Base-by-base conservation (phyloP, 2,888 invertebrate genomes). In the Pandemis cinnamomeana region DNA sequence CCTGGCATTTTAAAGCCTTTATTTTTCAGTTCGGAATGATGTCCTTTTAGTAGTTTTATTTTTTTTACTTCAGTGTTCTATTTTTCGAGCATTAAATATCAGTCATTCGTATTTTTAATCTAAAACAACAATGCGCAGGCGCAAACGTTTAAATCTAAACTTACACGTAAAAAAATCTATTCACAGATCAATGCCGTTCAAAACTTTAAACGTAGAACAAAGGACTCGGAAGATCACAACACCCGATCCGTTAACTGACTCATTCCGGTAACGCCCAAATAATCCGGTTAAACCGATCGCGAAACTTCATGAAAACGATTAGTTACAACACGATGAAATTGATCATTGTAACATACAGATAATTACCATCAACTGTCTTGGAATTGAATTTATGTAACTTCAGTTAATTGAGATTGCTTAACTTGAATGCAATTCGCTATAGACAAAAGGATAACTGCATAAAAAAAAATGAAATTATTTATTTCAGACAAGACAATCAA, bases 221-320 rank as follows among this genome's bases (percentile, higher is more conserved):
- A 41, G n/a, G 44, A 64, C 36, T 41, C 58, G 48, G n/a, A 20
- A 58, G 15, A 20, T 15, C 41, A 64, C n/a, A 64, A 64, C 27
- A 64, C 27, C 44, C 64, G 15, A 74, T 67, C 15, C 27, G n/a
- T 15, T 6, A 46, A 63, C 44, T 74, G 66, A 71, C 5, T 74
- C 74, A 74, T 67, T 71, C 61, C 41, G 66, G 70, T 67, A 71
- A 74, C 67, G 55, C 74, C 70, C 70, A 62, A 53, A 0, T 46
- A 10, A 42, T 5, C 44, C 36, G 61, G 13, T 61, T 70, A 46
- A 72, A 72, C 48, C 58, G 10, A 60, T 73, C 68, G 46, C 41
- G 27, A 60, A 64, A 51, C 69, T 27, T 58, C 46, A 48, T 48
- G 64, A 67, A 69, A 73, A 55, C 20, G 27, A 51, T 69, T 72